Base-by-base conservation (phyloP, 2,113 vertebrate species). In the Pachyramphus minor region DNA sequence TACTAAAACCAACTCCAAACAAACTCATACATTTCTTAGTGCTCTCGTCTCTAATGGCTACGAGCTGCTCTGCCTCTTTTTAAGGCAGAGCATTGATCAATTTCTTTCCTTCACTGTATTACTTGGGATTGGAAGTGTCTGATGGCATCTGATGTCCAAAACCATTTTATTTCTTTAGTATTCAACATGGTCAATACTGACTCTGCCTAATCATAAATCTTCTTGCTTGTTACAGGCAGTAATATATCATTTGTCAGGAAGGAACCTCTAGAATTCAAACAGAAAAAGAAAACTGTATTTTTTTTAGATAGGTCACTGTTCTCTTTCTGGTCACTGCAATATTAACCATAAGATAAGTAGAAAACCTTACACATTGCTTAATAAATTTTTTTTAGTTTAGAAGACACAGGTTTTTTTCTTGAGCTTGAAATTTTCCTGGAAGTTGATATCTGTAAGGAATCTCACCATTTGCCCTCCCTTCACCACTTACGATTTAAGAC, bases 311-410 rank as follows among this genome's bases (percentile, higher is more conserved):
- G 4, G 30, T 39, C 49, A 62, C 17, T 35, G 6, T 41, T 91
- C 12, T 62, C 30, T 78, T 71, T 89, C 60, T 91, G 47, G 12
- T 7, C 12, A 31, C 39, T 68, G 39, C 22, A 75, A 31, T 68
- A 78, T 4, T 41, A 30, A 82, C 6, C 25, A 42, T 45, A 45
- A 67, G 4, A 9, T 39, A 45, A 5, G 11, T 33, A 84, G 23
- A 67, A 84, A 91, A 56, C 37, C 25, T 4, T 7, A 45, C 11
- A 15, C 0, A 0, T 37, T 0, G 0, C 11, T 52, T 63, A 45
- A 66, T 67, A 24, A 81, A 42, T 84, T 1, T 33, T 68, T 49
- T 71, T 75, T 39, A 23, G 21, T 45, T 81, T 35, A 74, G 52
- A 68, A 89, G 16, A 21, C n/a, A 31, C 4, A 41, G 24, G 17